Percentiles rank a stretch among this genome's conserved stretches.
Evolutionary conservation across 2,888 invertebrate genomes (phyloP).

Genomic region (Laspeyria flexula): DNA sequence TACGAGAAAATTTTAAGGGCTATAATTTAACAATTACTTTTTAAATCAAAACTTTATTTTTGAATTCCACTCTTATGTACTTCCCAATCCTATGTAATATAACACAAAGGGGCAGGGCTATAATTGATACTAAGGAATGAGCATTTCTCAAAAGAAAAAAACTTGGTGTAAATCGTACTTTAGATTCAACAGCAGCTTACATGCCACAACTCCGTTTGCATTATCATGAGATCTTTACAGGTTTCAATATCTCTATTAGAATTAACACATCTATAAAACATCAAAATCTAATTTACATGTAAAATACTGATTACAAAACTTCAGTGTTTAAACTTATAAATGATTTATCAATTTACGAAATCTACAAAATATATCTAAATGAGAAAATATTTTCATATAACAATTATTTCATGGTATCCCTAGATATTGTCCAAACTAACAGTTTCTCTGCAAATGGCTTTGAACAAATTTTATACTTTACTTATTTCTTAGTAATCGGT

Average conservation of each 20-base stretch:
- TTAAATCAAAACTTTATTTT: too few relatives aligned
- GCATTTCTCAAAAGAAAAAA: too few relatives aligned
- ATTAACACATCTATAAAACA: constrained; percentile 27
- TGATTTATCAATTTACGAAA: constrained; percentile 18
- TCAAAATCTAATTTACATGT: constrained; percentile 37
- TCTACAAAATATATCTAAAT: constrained; percentile 20
- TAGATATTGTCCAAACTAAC: constrained; percentile 34
- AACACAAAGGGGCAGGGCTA: too few relatives aligned
- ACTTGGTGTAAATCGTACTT: not conserved
- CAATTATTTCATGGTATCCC: constrained; percentile 12
- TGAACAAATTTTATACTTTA: constrained; percentile 13
- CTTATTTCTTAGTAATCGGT: constrained; percentile 18
- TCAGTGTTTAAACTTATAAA: constrained; percentile 10
- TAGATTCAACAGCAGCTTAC: constrained; percentile 17
- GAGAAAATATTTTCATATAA: constrained; percentile 20
- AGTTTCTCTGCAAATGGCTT: constrained; percentile 16
- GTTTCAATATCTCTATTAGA: constrained; percentile 29
- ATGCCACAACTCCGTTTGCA: constrained; percentile 14
- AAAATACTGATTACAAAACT: constrained; percentile 48
- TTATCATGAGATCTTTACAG: constrained; percentile 39
- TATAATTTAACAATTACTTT: too few relatives aligned
- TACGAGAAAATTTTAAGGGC: not conserved
- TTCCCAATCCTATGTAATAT: too few relatives aligned
- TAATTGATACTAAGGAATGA: too few relatives aligned
- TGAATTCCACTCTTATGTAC: too few relatives aligned